Conservation (phyloP, 2,113 vertebrate species). For the Syngnathoides biaculeatus region DNA sequence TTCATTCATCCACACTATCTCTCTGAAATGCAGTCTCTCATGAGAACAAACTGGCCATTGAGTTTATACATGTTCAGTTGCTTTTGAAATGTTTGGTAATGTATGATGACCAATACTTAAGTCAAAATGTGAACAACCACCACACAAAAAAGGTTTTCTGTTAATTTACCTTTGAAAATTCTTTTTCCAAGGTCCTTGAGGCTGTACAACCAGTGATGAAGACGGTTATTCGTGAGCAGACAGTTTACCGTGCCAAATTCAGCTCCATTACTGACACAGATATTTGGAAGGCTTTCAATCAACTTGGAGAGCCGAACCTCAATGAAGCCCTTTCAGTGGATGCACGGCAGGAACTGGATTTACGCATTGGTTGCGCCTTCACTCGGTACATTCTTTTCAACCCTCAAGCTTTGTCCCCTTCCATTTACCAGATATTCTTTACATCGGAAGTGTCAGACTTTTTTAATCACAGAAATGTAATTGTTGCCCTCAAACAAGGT, state of each 20-base stretch:
- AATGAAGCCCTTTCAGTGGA: conserved; percentile 94
- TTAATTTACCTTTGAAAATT: neutral
- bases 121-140: neutral
- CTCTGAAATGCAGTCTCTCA: no score
- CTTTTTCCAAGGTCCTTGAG: conserved; percentile 83
- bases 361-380: conserved; percentile 95
- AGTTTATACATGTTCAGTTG: no score
- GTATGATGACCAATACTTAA: neutral
- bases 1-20: no score
- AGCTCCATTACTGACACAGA: conserved; percentile 97
- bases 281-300: conserved; percentile 91
- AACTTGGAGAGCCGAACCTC: conserved; percentile 85
- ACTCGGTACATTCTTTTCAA: conserved; percentile 78
- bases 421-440: neutral
- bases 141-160: neutral
- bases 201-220: conserved; percentile 87
- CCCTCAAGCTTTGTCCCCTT: neutral
- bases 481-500: no score
- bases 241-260: conserved; percentile 86
- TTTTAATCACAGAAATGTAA: no score
- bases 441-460: no score
- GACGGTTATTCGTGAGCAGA: conserved; percentile 60
- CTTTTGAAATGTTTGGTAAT: neutral
- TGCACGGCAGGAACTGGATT: conserved; percentile 94
- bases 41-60: no score